Conservation (phyloP, 2,888 invertebrate species). For the Dyspetes luteomarginatus region DNA sequence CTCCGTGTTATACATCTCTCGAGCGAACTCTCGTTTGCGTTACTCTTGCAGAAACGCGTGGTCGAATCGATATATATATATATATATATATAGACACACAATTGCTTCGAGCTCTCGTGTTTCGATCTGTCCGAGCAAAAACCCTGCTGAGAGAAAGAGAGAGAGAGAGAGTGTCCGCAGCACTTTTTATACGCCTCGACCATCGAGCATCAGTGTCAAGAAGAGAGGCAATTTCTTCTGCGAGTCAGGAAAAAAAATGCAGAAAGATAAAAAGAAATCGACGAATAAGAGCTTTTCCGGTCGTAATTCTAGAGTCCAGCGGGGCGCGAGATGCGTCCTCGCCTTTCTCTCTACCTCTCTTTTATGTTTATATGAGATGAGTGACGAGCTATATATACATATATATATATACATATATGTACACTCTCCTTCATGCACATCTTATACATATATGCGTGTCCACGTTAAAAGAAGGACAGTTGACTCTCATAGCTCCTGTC, state of each 20-base stretch:
- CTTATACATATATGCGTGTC: too few species aligned
- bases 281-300: slow-evolving; percentile 53
- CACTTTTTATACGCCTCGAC: slow-evolving; percentile 16
- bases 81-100: not conserved
- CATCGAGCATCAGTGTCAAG: not conserved
- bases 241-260: not conserved
- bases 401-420: too few species aligned
- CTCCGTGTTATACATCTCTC: slow-evolving; percentile 14
- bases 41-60: not conserved
- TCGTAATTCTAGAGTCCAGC: slow-evolving; percentile 49
- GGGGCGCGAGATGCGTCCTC: slow-evolving; percentile 28
- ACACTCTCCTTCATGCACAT: too few species aligned
- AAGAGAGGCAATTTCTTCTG: not conserved
- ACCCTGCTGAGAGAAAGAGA: slow-evolving; percentile 8
- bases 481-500: not conserved
- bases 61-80: not conserved
- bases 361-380: too few species aligned
- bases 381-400: too few species aligned
- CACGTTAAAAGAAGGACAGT: not conserved
- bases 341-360: not conserved
- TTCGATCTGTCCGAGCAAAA: slow-evolving; percentile 45
- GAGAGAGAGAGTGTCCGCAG: not conserved
- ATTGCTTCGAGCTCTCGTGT: slow-evolving; percentile 47
- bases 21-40: slow-evolving; percentile 1
- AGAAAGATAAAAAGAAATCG: slow-evolving; percentile 15